phyloP scores from a whole-genome alignment of 2,797 vertebrate genomes.

The Sebastes oblongus region DNA sequence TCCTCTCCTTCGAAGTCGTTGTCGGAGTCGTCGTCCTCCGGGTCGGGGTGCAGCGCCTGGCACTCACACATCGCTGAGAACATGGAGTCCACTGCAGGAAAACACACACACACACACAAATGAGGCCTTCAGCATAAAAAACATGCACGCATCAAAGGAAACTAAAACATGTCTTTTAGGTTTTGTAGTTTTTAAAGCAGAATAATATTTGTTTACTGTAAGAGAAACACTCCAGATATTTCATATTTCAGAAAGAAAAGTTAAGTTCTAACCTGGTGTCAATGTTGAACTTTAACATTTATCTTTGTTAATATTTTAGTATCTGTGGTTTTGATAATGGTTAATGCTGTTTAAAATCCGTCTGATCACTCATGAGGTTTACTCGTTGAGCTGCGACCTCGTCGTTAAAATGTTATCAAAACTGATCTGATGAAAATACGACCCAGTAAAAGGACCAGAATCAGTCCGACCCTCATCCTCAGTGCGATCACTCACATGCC shows the following conservation, averaged over 20 bases:
- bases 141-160: not conserved
- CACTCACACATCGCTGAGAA: slow-evolving; percentile 98
- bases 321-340: not conserved
- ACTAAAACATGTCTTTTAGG: not conserved
- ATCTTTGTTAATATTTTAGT: not conserved
- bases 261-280: not conserved
- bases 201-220: not conserved
- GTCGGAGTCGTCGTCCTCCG: slow-evolving; percentile 92
- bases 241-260: not conserved
- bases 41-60: slow-evolving; percentile 95
- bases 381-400: not conserved
- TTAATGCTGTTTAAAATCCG: not conserved
- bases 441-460: not conserved
- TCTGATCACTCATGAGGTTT: not conserved
- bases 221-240: not conserved
- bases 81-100: slow-evolving; percentile 91
- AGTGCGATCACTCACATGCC: slow-evolving; percentile 75
- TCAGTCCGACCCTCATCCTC: not conserved
- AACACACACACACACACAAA: not conserved
- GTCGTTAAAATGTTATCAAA: not conserved
- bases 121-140: not conserved
- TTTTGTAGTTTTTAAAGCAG: not conserved
- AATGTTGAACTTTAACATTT: not conserved
- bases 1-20: slow-evolving; percentile 94
- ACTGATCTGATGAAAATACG: not conserved